Evolutionary conservation across 2,888 invertebrate genomes (phyloP), one percentile per base, ranked within the genome.

Genomic region (Spatulosminthurus flaviceps): DNA sequence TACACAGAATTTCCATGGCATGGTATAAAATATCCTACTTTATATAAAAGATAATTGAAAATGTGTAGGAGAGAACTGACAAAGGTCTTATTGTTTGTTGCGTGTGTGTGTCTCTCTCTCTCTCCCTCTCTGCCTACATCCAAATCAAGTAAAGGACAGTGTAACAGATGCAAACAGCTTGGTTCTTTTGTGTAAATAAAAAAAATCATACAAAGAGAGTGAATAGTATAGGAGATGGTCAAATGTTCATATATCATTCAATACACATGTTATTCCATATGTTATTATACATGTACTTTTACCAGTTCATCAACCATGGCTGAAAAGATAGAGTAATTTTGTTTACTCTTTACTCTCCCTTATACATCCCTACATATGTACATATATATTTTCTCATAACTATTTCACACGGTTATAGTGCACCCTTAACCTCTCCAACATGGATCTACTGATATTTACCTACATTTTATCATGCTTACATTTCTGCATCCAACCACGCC

Each of bases 391-490:
- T 22, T 24, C 21, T n/a, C 29, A 73, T 24, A 28, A 60, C 61
- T 60, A 73, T 29, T 29, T 9, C 41, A 34, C 22, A 28, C 74
- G 13, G 21, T 42, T 26, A n/a, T n/a, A 24, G 51, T 41, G 75
- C 75, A 75, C 75, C 73, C 75, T 75, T 75, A 75, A 75, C 75
- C 64, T 75, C 75, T 75, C 19, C 42, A 41, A 61, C 24, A 21
- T 22, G 60, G 41, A 64, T n/a, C n/a, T n/a, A n/a, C 29, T 22
- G 9, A 64, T 21, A 24, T 61, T 34, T 28, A 67, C 26, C 67
- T 69, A 28, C 69, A 34, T 69, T 28, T 34, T 19, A 19, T 2
- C n/a, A 41, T 19, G 16, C 51, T 51, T n/a, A n/a, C n/a, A 19
- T 16, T 51, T 51, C 51, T 51, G 51, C 51, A 2, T 69, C 34